Percentiles rank a stretch among this genome's conserved stretches.
Conservation (phyloP, 1,140 invertebrate genomes). For the Pseudobourletiella spinata region DNA sequence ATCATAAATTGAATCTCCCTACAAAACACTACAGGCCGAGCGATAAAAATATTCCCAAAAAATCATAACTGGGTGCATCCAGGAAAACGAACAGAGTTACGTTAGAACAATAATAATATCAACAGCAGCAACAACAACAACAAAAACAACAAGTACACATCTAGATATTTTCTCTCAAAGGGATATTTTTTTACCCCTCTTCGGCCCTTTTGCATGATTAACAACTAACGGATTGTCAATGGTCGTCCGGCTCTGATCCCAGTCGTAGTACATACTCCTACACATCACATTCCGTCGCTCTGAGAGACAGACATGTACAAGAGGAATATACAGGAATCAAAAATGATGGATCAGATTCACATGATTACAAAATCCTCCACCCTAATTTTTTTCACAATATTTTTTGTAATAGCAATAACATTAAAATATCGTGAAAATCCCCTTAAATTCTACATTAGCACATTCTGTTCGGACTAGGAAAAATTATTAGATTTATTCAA, state of each 20-base stretch:
- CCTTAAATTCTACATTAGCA: neutral
- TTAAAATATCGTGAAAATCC: neutral
- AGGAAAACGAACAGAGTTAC: too few relatives aligned
- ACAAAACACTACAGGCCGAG: too few relatives aligned
- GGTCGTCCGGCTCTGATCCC: constrained; percentile 27
- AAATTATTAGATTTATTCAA: neutral
- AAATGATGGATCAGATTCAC: neutral
- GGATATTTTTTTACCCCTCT: constrained; percentile 1
- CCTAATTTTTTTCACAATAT: neutral
- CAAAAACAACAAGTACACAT: neutral
- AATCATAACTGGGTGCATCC: too few relatives aligned
- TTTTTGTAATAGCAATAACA: neutral
- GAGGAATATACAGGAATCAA: neutral
- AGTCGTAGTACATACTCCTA: constrained; percentile 29
- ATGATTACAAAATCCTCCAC: neutral
- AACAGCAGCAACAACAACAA: neutral
- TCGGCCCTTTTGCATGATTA: constrained; percentile 2
- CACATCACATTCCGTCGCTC: constrained; percentile 2
- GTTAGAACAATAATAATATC: neutral
- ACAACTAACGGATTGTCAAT: constrained; percentile 19
- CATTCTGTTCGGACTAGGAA: neutral
- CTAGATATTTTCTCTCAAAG: neutral
- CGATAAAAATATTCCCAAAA: too few relatives aligned
- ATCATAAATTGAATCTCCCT: too few relatives aligned
- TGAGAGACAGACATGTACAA: neutral